Evolutionary conservation across 1,140 invertebrate genomes (phyloP).

Genomic region (Oppia nitens): DNA sequence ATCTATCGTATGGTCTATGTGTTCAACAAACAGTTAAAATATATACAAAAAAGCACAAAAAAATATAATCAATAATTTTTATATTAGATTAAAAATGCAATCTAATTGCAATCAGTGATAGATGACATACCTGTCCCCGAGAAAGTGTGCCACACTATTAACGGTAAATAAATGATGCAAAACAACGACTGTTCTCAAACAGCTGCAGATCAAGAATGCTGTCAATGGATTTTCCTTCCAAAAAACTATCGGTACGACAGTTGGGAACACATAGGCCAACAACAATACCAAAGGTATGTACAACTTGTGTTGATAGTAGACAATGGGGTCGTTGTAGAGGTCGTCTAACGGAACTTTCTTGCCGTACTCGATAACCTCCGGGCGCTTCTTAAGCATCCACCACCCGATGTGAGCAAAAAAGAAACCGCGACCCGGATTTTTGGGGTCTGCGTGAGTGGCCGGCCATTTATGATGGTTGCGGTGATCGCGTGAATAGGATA

Average conservation of each 20-base stretch:
- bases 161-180: constrained; percentile 33
- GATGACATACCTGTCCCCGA: constrained; percentile 27
- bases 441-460: constrained; percentile 22
- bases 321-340: constrained; percentile 57
- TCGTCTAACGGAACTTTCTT: constrained; percentile 67
- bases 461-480: constrained; percentile 22
- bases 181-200: constrained; percentile 30
- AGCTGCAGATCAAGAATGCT: constrained; percentile 29
- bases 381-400: constrained; percentile 55
- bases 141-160: constrained; percentile 35
- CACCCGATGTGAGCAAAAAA: constrained; percentile 64
- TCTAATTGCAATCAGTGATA: background rate
- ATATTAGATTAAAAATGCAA: background rate
- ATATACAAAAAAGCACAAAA: background rate
- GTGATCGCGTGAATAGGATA: constrained; percentile 18
- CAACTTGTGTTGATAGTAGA: constrained; percentile 55
- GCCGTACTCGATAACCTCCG: constrained; percentile 50
- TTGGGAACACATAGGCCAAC: constrained; percentile 32
- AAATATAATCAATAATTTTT: background rate
- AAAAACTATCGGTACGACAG: constrained; percentile 30
- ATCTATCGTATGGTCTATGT: background rate
- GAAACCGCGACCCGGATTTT: constrained; percentile 31
- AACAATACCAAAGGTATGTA: constrained; percentile 30
- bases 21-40: background rate
- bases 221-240: constrained; percentile 32